Conservation (phyloP, 2,113 vertebrate species). For the Telmatochromis sp. region DNA sequence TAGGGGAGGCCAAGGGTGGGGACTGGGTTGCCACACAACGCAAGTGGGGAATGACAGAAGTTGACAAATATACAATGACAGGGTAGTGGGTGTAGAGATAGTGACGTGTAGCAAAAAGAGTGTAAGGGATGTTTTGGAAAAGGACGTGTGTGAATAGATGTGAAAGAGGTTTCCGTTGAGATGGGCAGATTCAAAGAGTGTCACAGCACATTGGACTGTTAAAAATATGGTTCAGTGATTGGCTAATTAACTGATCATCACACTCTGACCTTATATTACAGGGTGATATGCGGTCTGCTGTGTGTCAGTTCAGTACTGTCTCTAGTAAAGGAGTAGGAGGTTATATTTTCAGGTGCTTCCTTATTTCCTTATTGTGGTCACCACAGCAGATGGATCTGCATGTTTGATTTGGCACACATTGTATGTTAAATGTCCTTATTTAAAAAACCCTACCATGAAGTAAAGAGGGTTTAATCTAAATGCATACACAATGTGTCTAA, state of each 20-base stretch:
- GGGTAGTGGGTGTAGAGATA: background rate
- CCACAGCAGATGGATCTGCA: background rate
- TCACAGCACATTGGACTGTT: background rate
- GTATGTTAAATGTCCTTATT: background rate
- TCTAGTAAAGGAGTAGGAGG: background rate
- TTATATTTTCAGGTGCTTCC: background rate
- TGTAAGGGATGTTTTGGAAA: background rate
- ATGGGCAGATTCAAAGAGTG: background rate
- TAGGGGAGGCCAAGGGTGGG: conserved; percentile 7
- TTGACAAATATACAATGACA: background rate
- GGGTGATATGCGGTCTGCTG: background rate
- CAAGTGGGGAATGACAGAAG: background rate
- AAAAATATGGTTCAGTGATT: background rate
- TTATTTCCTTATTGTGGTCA: background rate
- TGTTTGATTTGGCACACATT: background rate
- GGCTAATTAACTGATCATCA: background rate
- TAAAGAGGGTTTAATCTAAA: background rate
- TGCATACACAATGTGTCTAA: background rate
- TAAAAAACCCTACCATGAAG: background rate
- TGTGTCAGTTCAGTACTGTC: background rate
- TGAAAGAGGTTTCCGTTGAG: background rate
- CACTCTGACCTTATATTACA: background rate
- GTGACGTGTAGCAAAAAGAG: background rate
- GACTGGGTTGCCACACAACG: background rate
- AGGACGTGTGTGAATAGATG: background rate